Evolutionary conservation across 2,113 vertebrate genomes (phyloP), one percentile per base, ranked within the genome.

Genomic region (Plotosus lineatus): DNA sequence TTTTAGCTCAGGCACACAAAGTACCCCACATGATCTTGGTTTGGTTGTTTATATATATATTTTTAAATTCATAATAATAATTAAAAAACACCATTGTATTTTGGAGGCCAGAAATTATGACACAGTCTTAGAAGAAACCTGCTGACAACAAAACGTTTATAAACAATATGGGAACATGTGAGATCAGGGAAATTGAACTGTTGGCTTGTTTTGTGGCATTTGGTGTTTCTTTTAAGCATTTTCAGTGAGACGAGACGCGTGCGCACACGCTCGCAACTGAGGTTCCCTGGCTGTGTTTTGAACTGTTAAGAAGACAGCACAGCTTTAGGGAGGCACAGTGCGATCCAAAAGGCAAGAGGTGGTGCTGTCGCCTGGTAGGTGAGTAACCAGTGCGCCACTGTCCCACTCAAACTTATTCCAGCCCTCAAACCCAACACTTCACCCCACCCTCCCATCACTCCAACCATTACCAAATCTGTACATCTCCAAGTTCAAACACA

Each of bases 151-250:
- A 44, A 21, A 42, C 21, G 38, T 28, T 28, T 63, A 33, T 26
- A 42, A 56, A 31, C 40, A 33, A 11, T 31, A n/a, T 55, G 40
- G 68, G 55, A 73, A 73, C 65, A 8, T 75, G 36, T 81, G 21
- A 80, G 73, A 28, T 77, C 79, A 50, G 73, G 38, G 40, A 44
- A 79, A 40, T 73, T 63, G 51, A 76, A 44, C 63, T 74, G 83
- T 84, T 84, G 77, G 82, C 84, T 87, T 87, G 86, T 87, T 84
- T 75, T 87, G 77, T 87, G 86, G 86, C 83, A 76, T 87, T 77
- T 85, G 75, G 83, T 85, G 66, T 84, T 84, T 84, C 26, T 77
- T 84, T 86, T 83, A 84, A 85, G 81, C 83, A 65, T 83, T 87
- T 87, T 80, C 84, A 83, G 82, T 81, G 76, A 82, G 85, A 79